Evolutionary conservation across 2,797 vertebrate species (phyloP).

Genomic region (Enteromius argenteus): DNA sequence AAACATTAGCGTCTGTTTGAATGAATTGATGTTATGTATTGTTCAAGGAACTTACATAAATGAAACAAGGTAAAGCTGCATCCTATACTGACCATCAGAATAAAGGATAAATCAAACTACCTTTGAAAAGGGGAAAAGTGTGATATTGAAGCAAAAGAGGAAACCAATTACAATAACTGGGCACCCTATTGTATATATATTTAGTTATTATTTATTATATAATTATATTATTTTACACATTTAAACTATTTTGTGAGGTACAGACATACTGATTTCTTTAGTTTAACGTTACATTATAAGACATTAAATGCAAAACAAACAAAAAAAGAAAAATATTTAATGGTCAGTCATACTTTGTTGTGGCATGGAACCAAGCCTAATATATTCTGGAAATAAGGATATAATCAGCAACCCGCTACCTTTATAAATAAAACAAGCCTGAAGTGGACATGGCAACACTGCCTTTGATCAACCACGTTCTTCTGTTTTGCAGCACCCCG

Average conservation of each 20-base stretch:
- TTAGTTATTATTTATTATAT: neutral
- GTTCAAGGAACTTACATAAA: neutral
- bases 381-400: neutral
- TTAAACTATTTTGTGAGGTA: neutral
- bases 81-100: neutral
- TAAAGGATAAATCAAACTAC: neutral
- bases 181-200: neutral
- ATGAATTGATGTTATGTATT: neutral
- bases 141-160: neutral
- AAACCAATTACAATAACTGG: neutral
- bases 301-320: neutral
- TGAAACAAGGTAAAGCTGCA: neutral
- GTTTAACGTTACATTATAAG: neutral
- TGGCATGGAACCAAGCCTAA: neutral
- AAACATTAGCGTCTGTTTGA: neutral
- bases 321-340: neutral
- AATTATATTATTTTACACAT: neutral
- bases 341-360: neutral
- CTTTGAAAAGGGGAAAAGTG: neutral
- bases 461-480: neutral
- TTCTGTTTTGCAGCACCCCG: constrained; percentile 22
- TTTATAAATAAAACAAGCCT: neutral
- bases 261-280: neutral
- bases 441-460: constrained; percentile 34
- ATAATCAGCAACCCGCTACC: neutral